These are phyloP conservation scores for Laothoe populi DNA, from an alignment of 2,888 invertebrate species.

Conservation along the genomic window DNA sequence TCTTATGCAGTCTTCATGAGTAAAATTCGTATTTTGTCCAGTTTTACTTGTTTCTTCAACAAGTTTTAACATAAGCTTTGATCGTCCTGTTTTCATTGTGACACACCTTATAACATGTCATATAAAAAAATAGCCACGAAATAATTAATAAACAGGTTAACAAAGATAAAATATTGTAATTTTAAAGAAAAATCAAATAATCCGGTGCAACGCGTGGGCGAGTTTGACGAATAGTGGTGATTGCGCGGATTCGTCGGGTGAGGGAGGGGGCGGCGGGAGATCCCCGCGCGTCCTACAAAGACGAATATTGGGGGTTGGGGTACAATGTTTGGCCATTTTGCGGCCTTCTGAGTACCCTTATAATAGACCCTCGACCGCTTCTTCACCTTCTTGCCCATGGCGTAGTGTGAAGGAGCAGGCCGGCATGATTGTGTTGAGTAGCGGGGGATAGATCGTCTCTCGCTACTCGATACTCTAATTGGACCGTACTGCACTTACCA, in stretches of 20 bases:
- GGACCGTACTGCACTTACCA: no score
- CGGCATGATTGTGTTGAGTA: no score
- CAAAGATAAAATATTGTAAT: not conserved
- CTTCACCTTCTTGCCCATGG: no score
- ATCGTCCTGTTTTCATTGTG: conserved; percentile 11
- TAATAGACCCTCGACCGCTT: no score
- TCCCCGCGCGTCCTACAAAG: conserved; percentile 19
- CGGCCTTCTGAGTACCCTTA: no score
- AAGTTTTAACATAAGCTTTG: conserved; percentile 7
- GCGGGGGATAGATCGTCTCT: no score
- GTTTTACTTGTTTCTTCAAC: not conserved
- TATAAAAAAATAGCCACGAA: not conserved
- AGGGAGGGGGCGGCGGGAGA: not conserved
- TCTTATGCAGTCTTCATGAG: conserved; percentile 21
- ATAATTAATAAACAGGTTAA: not conserved
- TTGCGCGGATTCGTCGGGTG: conserved; percentile 12
- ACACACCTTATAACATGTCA: not conserved
- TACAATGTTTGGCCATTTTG: no score
- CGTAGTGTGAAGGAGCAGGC: no score
- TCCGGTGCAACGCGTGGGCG: not conserved
- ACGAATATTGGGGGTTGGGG: no score
- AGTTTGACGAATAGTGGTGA: conserved; percentile 1
- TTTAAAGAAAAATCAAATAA: conserved; percentile 4
- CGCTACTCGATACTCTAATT: no score
- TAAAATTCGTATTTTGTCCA: not conserved